A percentile compares a stretch with the other conserved stretches of the same genome.
These are phyloP conservation scores for Lepus europaeus DNA, from an alignment of 2,113 vertebrate species.

Conservation along the genomic window DNA sequence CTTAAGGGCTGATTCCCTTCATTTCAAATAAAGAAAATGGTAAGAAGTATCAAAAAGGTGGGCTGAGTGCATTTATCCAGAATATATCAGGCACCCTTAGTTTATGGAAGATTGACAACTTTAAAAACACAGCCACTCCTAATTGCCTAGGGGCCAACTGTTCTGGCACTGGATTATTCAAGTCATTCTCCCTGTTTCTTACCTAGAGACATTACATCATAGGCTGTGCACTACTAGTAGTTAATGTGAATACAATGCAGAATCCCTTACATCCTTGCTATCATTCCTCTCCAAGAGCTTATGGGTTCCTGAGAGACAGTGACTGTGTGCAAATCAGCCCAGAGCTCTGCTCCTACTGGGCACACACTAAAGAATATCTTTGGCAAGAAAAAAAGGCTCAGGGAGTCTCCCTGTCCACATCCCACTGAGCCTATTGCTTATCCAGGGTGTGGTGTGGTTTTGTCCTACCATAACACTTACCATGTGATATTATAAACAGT, in stretches of 20 bases:
- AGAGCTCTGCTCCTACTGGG: background rate
- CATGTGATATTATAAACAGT: background rate
- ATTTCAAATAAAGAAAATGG: conserved; percentile 31
- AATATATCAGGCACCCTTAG: background rate
- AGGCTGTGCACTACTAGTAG: background rate
- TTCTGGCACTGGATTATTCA: background rate
- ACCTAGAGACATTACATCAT: background rate
- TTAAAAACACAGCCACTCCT: background rate
- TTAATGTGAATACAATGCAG: background rate
- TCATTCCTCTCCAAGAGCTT: background rate
- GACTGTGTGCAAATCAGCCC: background rate
- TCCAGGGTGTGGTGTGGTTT: background rate
- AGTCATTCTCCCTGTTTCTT: background rate
- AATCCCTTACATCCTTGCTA: background rate
- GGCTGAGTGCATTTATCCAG: background rate
- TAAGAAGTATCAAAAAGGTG: background rate
- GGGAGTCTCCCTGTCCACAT: background rate
- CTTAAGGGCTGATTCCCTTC: background rate
- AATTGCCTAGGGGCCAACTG: background rate
- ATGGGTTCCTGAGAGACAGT: background rate
- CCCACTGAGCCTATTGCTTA: background rate
- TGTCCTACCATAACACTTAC: background rate
- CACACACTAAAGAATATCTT: conserved; percentile 4
- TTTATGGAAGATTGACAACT: background rate
- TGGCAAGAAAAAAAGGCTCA: background rate